phyloP scores from a whole-genome alignment of 2,113 vertebrate species.

The Ceuthmochares aereus region DNA sequence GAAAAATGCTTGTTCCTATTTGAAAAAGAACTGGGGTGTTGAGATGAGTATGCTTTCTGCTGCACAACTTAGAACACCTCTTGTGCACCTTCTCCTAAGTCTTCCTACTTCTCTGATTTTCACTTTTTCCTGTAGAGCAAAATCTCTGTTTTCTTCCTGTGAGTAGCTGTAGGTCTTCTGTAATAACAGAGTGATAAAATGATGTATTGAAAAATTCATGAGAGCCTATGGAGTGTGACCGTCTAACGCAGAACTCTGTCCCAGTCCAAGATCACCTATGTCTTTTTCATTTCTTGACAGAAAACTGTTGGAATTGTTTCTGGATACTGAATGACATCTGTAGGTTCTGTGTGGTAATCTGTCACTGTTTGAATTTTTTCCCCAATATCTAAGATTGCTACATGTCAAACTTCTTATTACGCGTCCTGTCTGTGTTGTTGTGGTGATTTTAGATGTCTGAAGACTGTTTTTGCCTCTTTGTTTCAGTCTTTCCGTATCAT shows the following conservation, averaged over 20 bases:
- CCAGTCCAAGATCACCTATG: not conserved
- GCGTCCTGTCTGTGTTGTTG: not conserved
- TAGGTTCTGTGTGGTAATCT: not conserved
- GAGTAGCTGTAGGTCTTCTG: not conserved
- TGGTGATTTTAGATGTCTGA: not conserved
- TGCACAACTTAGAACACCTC: not conserved
- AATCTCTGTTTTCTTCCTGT: not conserved
- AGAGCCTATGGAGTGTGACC: not conserved
- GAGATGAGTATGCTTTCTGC: not conserved
- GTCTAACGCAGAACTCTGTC: not conserved
- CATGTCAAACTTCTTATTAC: not conserved
- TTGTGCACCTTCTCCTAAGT: not conserved
- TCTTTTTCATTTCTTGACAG: not conserved
- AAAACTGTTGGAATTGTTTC: not conserved
- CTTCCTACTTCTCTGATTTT: not conserved
- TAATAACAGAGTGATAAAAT: not conserved
- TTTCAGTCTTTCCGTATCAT: not conserved
- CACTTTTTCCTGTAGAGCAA: not conserved
- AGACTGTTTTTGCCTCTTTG: not conserved
- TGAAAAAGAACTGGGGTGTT: not conserved
- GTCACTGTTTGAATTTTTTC: not conserved
- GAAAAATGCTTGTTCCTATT: not conserved
- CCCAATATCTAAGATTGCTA: not conserved
- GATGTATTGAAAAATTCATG: not conserved
- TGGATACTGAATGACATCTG: not conserved